A percentile compares a stretch with the other conserved stretches of the same genome.
Evolutionary conservation across 2,888 invertebrate species (phyloP).

Genomic region (Mamestra brassicae): DNA sequence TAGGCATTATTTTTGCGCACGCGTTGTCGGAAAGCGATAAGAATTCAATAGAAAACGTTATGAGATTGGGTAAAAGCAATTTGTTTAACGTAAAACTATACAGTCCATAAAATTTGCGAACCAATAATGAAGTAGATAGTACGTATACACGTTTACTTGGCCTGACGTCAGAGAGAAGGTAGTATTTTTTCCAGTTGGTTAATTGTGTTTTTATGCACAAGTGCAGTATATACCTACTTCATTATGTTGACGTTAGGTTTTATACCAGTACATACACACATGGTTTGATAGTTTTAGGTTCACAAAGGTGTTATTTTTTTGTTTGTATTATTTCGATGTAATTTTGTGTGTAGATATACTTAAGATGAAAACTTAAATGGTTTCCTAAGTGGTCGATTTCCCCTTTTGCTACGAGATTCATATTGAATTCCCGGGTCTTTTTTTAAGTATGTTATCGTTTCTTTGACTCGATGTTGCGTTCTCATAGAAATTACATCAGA

Average conservation of each 20-base stretch:
- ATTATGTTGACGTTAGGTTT: neutral
- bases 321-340: no score
- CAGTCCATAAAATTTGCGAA: slow-evolving; percentile 60
- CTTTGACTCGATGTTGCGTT: neutral
- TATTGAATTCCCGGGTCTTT: neutral
- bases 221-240: neutral
- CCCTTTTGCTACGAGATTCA: neutral
- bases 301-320: neutral
- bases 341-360: no score
- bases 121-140: slow-evolving; percentile 52
- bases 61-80: slow-evolving; percentile 66
- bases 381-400: no score
- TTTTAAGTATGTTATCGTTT: neutral
- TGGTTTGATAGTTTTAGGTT: neutral
- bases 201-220: neutral
- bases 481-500: neutral
- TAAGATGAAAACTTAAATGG: neutral
- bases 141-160: slow-evolving; percentile 18
- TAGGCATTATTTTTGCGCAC: slow-evolving; percentile 62
- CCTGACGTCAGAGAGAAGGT: slow-evolving; percentile 29
- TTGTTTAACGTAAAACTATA: slow-evolving; percentile 65
- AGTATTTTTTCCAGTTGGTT: slow-evolving; percentile 22
- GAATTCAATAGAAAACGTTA: slow-evolving; percentile 76
- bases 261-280: neutral
- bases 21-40: slow-evolving; percentile 76